phyloP scores from a whole-genome alignment of 2,113 vertebrate genomes.

The Semicossyphus pulcher region DNA sequence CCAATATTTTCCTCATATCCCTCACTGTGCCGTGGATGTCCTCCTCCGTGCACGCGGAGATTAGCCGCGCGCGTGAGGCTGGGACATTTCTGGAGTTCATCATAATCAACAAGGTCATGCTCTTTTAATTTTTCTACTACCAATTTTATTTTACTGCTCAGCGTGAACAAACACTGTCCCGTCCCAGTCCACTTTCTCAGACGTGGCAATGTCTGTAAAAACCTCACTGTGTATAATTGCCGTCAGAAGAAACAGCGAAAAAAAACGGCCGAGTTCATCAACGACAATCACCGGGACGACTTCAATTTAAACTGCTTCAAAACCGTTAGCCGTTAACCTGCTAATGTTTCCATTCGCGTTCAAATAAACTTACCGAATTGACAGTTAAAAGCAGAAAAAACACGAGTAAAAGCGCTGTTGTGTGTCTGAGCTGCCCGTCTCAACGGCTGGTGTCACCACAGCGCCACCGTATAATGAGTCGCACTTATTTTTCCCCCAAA shows the following conservation, averaged over 20 bases:
- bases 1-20: slow-evolving; percentile 57
- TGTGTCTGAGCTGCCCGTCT: slow-evolving; percentile 59
- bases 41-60: slow-evolving; percentile 50
- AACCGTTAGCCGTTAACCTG: slow-evolving; percentile 57
- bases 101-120: slow-evolving; percentile 68
- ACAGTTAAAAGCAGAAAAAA: slow-evolving; percentile 50
- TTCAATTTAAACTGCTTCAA: slow-evolving; percentile 63
- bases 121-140: slow-evolving; percentile 30
- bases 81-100: slow-evolving; percentile 66
- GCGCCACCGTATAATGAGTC: slow-evolving; percentile 79
- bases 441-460: slow-evolving; percentile 72
- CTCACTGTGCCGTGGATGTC: slow-evolving; percentile 41
- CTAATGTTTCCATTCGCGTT: slow-evolving; percentile 56
- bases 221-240: slow-evolving; percentile 54
- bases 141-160: slow-evolving; percentile 10
- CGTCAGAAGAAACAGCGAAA: slow-evolving; percentile 33
- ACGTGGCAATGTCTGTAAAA: slow-evolving; percentile 73
- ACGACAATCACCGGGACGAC: slow-evolving; percentile 34
- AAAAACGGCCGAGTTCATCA: slow-evolving; percentile 52
- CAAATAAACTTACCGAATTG: slow-evolving; percentile 61
- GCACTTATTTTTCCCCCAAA: slow-evolving; percentile 79
- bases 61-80: slow-evolving; percentile 49
- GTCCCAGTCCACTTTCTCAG: slow-evolving; percentile 67
- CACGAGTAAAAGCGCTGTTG: slow-evolving; percentile 42
- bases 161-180: slow-evolving; percentile 58